phyloP scores from a whole-genome alignment of 2,888 invertebrate species.

The Dryococelus australis region DNA sequence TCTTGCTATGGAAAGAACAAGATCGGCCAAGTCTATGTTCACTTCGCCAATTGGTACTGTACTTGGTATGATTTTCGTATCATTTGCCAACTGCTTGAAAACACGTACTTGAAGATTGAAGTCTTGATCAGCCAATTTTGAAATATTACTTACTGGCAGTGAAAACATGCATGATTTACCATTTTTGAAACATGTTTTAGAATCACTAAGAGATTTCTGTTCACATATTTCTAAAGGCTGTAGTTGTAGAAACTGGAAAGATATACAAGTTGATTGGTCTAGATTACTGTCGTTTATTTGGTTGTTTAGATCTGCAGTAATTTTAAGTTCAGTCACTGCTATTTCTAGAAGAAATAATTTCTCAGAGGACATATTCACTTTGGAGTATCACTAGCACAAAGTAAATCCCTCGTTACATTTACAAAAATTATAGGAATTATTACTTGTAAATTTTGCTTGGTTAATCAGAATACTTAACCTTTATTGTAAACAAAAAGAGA shows the following conservation, averaged over 20 bases:
- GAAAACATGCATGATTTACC: conserved; percentile 42
- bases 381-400: background rate
- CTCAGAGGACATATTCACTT: conserved; percentile 30
- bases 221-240: conserved; percentile 40
- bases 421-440: background rate
- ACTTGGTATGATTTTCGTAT: conserved; percentile 32
- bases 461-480: background rate
- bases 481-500: background rate
- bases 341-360: conserved; percentile 41
- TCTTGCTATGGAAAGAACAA: conserved; percentile 4
- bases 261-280: conserved; percentile 35
- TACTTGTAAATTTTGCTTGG: conserved; percentile 21
- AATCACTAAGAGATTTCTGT: conserved; percentile 33
- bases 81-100: conserved; percentile 32
- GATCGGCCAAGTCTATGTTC: conserved; percentile 29
- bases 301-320: background rate
- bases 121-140: conserved; percentile 11
- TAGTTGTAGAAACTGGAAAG: conserved; percentile 41
- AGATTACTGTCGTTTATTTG: background rate
- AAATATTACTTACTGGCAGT: background rate
- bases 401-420: background rate
- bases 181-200: conserved; percentile 34
- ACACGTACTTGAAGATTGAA: conserved; percentile 32
- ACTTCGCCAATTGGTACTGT: conserved; percentile 35
- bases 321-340: conserved; percentile 35